Base-by-base conservation (phyloP, 1,140 invertebrate genomes). In the Dryas iulia region DNA sequence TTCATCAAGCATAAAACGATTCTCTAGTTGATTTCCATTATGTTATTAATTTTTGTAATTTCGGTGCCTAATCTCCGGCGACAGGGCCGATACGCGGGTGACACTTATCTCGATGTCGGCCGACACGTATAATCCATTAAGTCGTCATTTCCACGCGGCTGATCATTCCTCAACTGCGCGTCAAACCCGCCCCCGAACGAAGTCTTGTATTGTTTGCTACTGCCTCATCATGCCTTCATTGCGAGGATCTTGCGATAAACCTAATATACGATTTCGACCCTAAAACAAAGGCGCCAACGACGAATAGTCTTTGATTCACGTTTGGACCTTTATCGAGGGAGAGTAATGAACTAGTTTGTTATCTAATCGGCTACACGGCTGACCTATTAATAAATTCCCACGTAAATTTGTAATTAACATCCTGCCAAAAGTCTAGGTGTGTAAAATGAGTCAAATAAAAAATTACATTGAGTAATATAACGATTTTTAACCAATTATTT, bases 121-220 rank as follows among this genome's bases (percentile, higher is more conserved):
- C 79, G 87, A 91, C 89, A 91, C 78, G 86, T 89, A 86, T 91
- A 89, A 91, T 91, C 89, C 89, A 91, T 91, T 91, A 91, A 91
- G 85, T 89, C 89, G 89, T 91, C 88, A 89, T 91, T 90, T 90
- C 87, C 87, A 90, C 83, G 72, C 80, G 69, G 82, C 73, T 89
- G 88, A 85, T 89, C 84, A 90, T 90, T 90, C 84, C 78, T 90
- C 86, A 88, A 87, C 81, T 83, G 83, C 86, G 79, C 84, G 81
- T 88, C 86, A 84, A 76, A 77, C 72, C 83, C 84, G 86, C 86
- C 84, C 82, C 84, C 79, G 79, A 79, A 71, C 76, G 78, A 73
- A 69, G 66, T 76, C 76, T 63, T 69, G 81, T 83, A 87, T 89
- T 89, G 86, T 90, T 85, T 73, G 83, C 87, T 89, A 89, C 87